Base-by-base conservation (phyloP, 2,113 vertebrate species). In the Turnix velox region DNA sequence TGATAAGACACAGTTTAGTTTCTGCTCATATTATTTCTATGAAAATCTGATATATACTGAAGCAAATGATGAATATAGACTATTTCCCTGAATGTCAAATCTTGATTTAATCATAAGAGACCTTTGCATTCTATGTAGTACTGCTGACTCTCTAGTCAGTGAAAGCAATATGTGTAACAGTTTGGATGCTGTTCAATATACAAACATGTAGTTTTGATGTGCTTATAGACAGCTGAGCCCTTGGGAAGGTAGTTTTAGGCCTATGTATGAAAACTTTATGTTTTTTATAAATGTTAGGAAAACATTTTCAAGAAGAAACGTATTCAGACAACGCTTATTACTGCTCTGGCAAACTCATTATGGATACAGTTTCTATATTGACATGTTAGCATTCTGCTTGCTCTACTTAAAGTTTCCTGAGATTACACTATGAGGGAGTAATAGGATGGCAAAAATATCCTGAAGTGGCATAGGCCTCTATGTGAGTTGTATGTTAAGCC, bases 361-460 rank as follows among this genome's bases (percentile, higher is more conserved):
- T 11, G 43, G 45, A 35, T 76, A 48, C 4, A 45, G 14, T 51
- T 67, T 78, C 69, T 63, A 33, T 46, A 63, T 42, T 33, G 55
- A 43, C 5, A 39, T 0, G 0, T 22, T 82, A 14, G 13, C 39
- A 35, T 75, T 74, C 57, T 84, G 12, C 10, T 71, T 33, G 1
- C 12, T 85, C 4, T 31, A 15, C 61, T 86, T 37, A 40, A 40
- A 45, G 13, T 74, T 63, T 67, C 45, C 61, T 15, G 42, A 37
- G 27, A 65, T 51, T 43, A 31, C 43, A 77, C 6, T 49, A 69
- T 18, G 74, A 25, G 7, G 20, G 10, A 75, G 28, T n/a, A 88
- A 84, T 31, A 48, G 9, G 14, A 31, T 35, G 18, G 20, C 48
- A 94, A 84, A 90, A 62, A 65, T 30, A 80, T 71, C 14, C 72